Base-by-base conservation (phyloP, 2,113 vertebrate genomes). In the Neoarius graeffei region DNA sequence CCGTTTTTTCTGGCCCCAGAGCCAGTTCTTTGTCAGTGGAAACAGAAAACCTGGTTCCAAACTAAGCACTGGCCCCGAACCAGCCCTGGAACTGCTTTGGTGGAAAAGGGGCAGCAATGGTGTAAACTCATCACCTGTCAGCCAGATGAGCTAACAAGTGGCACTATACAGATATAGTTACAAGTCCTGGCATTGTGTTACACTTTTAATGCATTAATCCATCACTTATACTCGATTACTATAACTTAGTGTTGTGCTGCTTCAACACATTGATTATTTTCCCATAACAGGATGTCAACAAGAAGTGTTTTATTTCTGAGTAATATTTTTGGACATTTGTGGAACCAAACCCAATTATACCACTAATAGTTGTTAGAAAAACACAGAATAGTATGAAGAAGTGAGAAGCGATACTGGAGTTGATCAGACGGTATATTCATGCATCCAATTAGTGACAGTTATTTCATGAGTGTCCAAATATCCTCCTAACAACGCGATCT, bases 391-490 rank as follows among this genome's bases (percentile, higher is more conserved):
- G 3, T 35, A 15, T 19, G 15, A 35, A 71, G 69, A 71, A 71
- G 30, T 35, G 14, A 42, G 30, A 73, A 19, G 17, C 0, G 7
- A 73, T 73, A 35, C 35, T 73, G 17, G 73, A 52, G 48, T 4
- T 80, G 80, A 81, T 81, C 30, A 60, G 27, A 42, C 19, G 35
- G n/a, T 27, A 30, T 54, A 59, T 30, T 20, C n/a, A 10, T 25
- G 4, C 80, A 60, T 27, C 57, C 57, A 42, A 14, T 81, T 42
- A 82, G 80, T 62, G 30, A 25, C 80, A 82, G 80, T 2, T 81
- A 30, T 48, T 57, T 86, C 87, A 84, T 85, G 79, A 80, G 60
- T 66, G 15, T 84, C 50, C 35, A 60, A 84, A 88, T 67, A 87
- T 71, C 88, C 71, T 81, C 59, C 57, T 81, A 86, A 84, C 50